Conservation (phyloP, 2,888 invertebrate species). For the Melinaea marsaeus region DNA sequence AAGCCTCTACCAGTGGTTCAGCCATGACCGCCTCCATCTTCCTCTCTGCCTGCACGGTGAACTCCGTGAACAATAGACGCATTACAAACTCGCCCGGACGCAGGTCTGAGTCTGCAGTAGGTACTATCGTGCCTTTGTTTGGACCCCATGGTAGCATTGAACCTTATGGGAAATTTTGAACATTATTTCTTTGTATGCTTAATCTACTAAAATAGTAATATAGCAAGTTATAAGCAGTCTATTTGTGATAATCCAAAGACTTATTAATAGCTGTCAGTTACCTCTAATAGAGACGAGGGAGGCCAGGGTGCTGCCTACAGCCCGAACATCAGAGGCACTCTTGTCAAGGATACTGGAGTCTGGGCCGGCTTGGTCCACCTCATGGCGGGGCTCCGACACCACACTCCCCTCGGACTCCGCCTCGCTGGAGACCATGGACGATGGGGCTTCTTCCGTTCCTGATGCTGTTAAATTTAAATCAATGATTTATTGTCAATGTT, state of each 20-base stretch:
- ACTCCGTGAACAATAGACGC: slow-evolving; percentile 96
- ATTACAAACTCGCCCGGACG: slow-evolving; percentile 97
- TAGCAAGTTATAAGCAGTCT: not conserved
- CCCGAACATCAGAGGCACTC: slow-evolving; percentile 51
- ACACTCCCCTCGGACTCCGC: slow-evolving; percentile 69
- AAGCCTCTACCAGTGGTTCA: slow-evolving; percentile 84
- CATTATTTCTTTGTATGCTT: not conserved
- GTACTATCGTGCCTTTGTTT: slow-evolving; percentile 82
- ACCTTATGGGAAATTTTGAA: slow-evolving; percentile 50
- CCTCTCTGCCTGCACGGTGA: slow-evolving; percentile 94
- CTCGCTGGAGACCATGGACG: slow-evolving; percentile 71
- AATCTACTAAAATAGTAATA: not conserved
- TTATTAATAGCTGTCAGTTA: slow-evolving; percentile 24
- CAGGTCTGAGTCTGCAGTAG: slow-evolving; percentile 80
- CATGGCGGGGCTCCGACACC: slow-evolving; percentile 53
- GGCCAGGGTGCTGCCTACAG: slow-evolving; percentile 45
- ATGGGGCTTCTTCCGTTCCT: slow-evolving; percentile 68
- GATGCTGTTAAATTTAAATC: slow-evolving; percentile 33
- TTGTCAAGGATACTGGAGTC: slow-evolving; percentile 42
- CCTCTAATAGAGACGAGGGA: slow-evolving; percentile 62
- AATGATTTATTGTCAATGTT: not conserved
- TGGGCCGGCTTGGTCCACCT: slow-evolving; percentile 39
- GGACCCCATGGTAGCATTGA: slow-evolving; percentile 91
- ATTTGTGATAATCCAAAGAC: not conserved
- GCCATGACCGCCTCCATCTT: slow-evolving; percentile 97